Evolutionary conservation across 2,113 vertebrate genomes (phyloP).

Genomic region (Proterorhinus semilunaris): DNA sequence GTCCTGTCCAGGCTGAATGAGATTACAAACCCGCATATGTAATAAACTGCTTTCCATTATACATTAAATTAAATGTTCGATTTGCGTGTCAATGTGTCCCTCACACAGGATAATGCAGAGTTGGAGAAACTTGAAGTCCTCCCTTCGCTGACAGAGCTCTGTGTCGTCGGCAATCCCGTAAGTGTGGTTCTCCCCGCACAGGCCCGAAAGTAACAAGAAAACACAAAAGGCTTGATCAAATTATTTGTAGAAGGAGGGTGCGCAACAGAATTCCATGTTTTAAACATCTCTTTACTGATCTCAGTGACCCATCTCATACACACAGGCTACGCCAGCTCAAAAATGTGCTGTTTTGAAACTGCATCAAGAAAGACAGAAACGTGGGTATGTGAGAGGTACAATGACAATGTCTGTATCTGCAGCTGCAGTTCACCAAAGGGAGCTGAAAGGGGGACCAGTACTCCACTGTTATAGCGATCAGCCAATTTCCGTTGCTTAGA

Average conservation of each 20-base stretch:
- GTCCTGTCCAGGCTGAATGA: constrained; percentile 64
- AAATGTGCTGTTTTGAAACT: no score
- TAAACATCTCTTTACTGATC: neutral
- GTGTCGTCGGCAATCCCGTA: constrained; percentile 83
- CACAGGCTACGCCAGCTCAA: no score
- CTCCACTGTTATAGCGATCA: neutral
- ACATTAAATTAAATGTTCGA: constrained; percentile 47
- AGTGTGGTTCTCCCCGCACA: constrained; percentile 56
- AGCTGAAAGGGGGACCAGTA: neutral
- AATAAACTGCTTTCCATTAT: constrained; percentile 58
- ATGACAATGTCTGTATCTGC: neutral
- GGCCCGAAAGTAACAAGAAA: neutral
- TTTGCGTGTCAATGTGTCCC: constrained; percentile 22
- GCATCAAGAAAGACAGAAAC: neutral
- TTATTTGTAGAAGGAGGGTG: constrained; percentile 7
- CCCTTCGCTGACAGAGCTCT: constrained; percentile 81
- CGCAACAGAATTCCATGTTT: neutral
- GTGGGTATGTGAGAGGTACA: neutral
- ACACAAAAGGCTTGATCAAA: constrained; percentile 34
- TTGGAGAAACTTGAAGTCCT: constrained; percentile 83
- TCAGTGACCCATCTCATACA: no score
- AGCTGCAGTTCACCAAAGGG: neutral
- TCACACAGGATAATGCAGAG: constrained; percentile 79
- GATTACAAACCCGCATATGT: constrained; percentile 67
- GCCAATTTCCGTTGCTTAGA: neutral